Conservation (phyloP, 2,888 invertebrate genomes). For the Eilema griseolum region DNA sequence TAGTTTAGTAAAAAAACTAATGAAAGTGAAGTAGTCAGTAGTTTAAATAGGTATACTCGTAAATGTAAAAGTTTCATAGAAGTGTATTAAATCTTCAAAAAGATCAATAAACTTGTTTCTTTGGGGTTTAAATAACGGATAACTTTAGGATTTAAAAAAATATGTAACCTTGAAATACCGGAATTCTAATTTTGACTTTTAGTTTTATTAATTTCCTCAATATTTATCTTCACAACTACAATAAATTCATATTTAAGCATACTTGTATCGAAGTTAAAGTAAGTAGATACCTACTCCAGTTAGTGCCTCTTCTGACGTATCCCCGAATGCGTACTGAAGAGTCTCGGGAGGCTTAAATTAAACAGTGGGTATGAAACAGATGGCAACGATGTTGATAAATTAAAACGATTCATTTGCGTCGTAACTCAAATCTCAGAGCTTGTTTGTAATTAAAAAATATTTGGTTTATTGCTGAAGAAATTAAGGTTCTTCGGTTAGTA, state of each 20-base stretch:
- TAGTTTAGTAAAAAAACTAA: background rate
- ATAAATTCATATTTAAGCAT: background rate
- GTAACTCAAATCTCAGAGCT: constrained; percentile 20
- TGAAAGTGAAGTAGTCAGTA: no score
- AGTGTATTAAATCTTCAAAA: no score
- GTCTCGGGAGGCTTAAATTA: constrained; percentile 26
- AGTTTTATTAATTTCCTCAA: background rate
- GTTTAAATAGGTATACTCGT: no score
- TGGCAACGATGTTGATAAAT: constrained; percentile 32
- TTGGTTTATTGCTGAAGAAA: background rate
- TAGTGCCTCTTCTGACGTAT: constrained; percentile 9
- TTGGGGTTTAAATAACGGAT: no score
- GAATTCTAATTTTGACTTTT: no score
- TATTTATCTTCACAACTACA: background rate
- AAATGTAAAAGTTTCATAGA: no score
- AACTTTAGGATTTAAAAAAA: no score
- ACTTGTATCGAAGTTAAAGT: background rate
- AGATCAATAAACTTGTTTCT: no score
- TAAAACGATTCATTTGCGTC: constrained; percentile 23
- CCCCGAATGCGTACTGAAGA: constrained; percentile 8
- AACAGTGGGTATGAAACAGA: constrained; percentile 29
- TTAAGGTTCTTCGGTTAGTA: background rate
- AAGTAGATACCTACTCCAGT: constrained; percentile 3
- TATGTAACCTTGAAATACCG: no score
- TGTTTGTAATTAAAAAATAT: constrained; percentile 13